These are phyloP conservation scores for Sisor rabdophorus DNA, from an alignment of 2,113 vertebrate species.

Conservation along the genomic window DNA sequence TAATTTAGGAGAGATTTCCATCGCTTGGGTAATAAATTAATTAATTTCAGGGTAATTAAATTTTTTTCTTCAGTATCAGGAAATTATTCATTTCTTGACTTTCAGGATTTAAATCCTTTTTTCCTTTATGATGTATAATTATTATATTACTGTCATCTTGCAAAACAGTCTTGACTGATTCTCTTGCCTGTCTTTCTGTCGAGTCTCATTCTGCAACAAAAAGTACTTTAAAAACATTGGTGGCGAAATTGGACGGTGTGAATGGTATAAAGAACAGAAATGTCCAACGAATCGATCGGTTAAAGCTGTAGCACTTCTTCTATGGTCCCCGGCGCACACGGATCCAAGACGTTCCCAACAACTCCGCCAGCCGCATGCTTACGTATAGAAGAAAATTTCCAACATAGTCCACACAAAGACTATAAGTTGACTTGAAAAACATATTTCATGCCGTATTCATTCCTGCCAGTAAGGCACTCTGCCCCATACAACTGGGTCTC, in stretches of 20 bases:
- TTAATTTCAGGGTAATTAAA: neutral
- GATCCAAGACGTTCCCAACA: constrained; percentile 4
- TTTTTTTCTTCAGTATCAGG: neutral
- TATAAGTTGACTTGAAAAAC: constrained; percentile 23
- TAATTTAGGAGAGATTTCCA: neutral
- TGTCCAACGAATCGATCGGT: too few species aligned
- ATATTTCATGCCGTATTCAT: constrained; percentile 37
- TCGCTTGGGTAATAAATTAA: neutral
- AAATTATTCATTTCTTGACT: neutral
- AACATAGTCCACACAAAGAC: neutral
- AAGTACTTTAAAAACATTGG: neutral
- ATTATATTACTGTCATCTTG: too few species aligned
- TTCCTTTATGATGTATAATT: neutral
- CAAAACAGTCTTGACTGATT: neutral
- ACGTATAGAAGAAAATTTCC: constrained; percentile 8
- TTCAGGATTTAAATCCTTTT: neutral
- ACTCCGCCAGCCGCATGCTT: constrained; percentile 16
- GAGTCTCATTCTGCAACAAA: neutral
- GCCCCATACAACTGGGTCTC: constrained; percentile 47
- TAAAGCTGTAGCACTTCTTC: neutral
- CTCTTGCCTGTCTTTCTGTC: neutral
- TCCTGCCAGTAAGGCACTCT: constrained; percentile 53
- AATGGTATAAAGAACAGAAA: neutral
- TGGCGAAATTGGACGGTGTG: neutral
- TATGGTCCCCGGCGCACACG: neutral